Evolutionary conservation across 2,888 invertebrate species (phyloP).

Genomic region (Xanthia togata): DNA sequence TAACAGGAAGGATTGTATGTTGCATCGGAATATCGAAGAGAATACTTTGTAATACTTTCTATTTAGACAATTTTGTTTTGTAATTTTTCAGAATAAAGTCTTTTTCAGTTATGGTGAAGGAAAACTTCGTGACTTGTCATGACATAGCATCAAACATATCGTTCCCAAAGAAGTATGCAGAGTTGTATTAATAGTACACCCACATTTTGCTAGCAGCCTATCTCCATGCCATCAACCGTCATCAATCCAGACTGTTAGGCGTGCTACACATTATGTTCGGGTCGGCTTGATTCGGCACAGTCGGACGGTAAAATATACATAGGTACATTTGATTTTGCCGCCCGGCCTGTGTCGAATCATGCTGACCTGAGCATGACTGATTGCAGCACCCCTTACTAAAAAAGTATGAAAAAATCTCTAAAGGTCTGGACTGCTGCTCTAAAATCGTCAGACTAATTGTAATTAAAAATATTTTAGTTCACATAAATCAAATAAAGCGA

Average conservation of each 20-base stretch:
- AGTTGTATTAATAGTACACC: not conserved
- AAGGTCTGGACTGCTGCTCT: not conserved
- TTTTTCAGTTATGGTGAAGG: not conserved
- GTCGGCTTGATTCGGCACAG: not conserved
- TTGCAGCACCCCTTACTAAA: not conserved
- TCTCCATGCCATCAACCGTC: not conserved
- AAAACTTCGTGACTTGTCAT: not conserved
- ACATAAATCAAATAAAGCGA: too few species aligned
- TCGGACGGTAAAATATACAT: not conserved
- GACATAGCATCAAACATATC: not conserved
- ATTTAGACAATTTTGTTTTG: not conserved
- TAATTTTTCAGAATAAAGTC: not conserved
- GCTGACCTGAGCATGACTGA: not conserved
- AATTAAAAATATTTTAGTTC: too few species aligned
- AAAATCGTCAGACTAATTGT: not conserved
- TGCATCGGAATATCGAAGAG: slow-evolving; percentile 10
- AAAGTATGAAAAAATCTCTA: not conserved
- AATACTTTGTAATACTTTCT: not conserved
- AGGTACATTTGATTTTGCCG: not conserved
- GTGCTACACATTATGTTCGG: not conserved
- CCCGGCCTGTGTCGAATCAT: not conserved
- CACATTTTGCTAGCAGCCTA: not conserved
- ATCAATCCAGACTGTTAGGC: not conserved
- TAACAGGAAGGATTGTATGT: slow-evolving; percentile 27
- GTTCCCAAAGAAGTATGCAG: not conserved